These are phyloP conservation scores for Ahaetulla prasina DNA, from an alignment of 2,113 vertebrate species.

Conservation along the genomic window DNA sequence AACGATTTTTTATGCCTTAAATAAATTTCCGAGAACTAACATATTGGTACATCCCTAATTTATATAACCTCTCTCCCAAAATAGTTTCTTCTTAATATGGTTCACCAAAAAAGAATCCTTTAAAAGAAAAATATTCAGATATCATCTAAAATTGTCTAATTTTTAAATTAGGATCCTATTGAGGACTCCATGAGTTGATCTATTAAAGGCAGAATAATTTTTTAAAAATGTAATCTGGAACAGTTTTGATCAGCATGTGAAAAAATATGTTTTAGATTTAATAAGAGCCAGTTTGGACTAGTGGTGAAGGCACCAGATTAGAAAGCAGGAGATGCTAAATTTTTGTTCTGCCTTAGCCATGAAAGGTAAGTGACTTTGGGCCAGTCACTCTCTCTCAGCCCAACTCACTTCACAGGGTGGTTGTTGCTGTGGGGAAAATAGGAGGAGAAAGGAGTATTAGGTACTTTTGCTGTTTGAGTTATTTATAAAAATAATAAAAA, in stretches of 20 bases:
- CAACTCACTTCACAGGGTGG: neutral
- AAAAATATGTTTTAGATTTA: neutral
- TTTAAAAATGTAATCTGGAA: neutral
- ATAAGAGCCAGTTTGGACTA: neutral
- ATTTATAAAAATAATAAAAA: neutral
- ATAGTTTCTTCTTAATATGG: neutral
- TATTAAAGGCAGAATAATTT: neutral
- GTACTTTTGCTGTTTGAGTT: neutral
- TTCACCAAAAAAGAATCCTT: neutral
- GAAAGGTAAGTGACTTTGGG: neutral
- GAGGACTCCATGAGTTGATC: neutral
- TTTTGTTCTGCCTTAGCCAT: neutral
- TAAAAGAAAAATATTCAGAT: neutral
- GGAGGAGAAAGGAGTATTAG: neutral
- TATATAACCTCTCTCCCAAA: neutral
- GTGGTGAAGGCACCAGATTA: neutral
- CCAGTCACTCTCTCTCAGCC: neutral
- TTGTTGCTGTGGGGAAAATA: neutral
- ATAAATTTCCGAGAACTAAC: neutral
- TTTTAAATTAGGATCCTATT: neutral
- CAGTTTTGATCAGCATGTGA: neutral
- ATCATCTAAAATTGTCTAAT: neutral
- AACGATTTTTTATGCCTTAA: neutral
- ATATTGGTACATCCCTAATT: neutral
- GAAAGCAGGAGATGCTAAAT: neutral